phyloP scores from a whole-genome alignment of 2,888 invertebrate species.

The Cybosia mesomella region DNA sequence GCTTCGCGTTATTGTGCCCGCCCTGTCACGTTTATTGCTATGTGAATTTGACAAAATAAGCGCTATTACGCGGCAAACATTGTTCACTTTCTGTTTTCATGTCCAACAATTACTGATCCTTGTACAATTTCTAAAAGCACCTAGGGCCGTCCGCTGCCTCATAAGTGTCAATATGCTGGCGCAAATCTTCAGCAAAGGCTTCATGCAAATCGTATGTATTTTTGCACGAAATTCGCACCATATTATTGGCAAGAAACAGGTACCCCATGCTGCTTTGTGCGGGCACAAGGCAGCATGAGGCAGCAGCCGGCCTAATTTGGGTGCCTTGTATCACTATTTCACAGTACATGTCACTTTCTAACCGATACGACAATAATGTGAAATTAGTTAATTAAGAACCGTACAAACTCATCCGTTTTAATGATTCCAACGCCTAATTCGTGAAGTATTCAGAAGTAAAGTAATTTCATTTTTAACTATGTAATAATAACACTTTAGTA shows the following conservation, averaged over 20 bases:
- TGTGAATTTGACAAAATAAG: slow-evolving; percentile 81
- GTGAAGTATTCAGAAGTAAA: too few relatives aligned
- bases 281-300: too few relatives aligned
- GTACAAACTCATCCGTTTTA: background rate
- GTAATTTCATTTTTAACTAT: too few relatives aligned
- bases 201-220: too few relatives aligned
- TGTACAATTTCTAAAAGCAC: background rate
- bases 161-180: too few relatives aligned
- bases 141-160: background rate
- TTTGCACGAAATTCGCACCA: too few relatives aligned
- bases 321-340: background rate
- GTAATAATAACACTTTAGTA: too few relatives aligned
- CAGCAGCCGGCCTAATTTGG: background rate
- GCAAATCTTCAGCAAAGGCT: too few relatives aligned
- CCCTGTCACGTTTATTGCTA: slow-evolving; percentile 77
- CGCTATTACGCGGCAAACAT: slow-evolving; percentile 74
- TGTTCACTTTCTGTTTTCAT: slow-evolving; percentile 56
- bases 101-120: slow-evolving; percentile 47
- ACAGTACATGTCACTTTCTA: background rate
- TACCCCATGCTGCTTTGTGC: too few relatives aligned
- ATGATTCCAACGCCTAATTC: background rate
- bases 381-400: background rate
- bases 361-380: too few relatives aligned
- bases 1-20: slow-evolving; percentile 77
- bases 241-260: too few relatives aligned